Evolutionary conservation across 2,113 vertebrate genomes (phyloP).

Genomic region (Microtus richardsoni): DNA sequence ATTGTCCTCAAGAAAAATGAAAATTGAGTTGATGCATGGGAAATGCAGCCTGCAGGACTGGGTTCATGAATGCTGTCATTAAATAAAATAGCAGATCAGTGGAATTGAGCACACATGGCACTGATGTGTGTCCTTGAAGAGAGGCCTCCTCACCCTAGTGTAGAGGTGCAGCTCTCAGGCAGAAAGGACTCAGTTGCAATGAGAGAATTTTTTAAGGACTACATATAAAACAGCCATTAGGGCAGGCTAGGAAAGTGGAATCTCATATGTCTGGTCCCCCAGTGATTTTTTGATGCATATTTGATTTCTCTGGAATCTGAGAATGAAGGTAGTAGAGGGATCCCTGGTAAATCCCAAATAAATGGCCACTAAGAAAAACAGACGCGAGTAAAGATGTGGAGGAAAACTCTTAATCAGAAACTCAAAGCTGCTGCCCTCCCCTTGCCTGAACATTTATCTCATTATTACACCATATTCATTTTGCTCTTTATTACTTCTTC

Average conservation of each 20-base stretch:
- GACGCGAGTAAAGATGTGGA: neutral
- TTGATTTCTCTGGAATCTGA: neutral
- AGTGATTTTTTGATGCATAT: neutral
- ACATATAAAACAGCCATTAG: neutral
- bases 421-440: neutral
- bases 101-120: neutral
- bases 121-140: neutral
- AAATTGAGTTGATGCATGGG: conserved; percentile 24
- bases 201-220: neutral
- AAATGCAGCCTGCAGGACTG: neutral
- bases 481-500: neutral
- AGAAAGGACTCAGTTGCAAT: neutral
- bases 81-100: conserved; percentile 40
- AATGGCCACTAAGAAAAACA: neutral
- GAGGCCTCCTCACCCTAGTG: neutral
- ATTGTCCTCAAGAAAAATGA: neutral
- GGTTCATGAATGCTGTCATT: conserved; percentile 7
- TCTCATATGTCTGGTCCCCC: neutral
- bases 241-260: neutral
- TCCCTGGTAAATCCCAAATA: neutral
- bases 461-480: neutral
- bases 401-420: neutral
- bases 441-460: neutral
- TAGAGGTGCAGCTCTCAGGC: neutral
- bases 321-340: neutral